Conservation (phyloP, 1,140 invertebrate genomes). For the Dreissena rostriformis region DNA sequence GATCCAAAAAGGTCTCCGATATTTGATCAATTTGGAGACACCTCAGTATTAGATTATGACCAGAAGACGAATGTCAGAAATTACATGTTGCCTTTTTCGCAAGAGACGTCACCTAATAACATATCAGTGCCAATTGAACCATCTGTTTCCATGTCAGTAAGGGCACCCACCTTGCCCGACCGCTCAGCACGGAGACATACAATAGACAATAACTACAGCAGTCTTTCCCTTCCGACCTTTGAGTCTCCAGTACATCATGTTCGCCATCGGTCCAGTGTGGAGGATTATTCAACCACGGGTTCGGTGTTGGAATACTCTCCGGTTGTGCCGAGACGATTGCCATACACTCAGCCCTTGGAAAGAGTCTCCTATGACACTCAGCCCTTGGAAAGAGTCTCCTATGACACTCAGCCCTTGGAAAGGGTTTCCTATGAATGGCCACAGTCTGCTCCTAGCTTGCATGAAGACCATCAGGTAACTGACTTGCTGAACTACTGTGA, state of each 20-base stretch:
- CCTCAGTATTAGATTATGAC: not conserved
- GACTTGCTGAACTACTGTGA: not conserved
- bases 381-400: not conserved
- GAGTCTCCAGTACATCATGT: not conserved
- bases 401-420: not conserved
- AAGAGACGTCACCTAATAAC: not conserved
- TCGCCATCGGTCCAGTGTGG: not conserved
- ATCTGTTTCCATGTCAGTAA: not conserved
- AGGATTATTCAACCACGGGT: not conserved
- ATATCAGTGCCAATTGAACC: not conserved
- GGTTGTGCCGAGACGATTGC: not conserved
- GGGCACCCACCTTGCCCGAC: not conserved
- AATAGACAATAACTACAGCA: slow-evolving; percentile 14
- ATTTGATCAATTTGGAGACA: not conserved
- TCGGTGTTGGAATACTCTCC: not conserved
- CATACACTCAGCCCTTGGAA: too few species aligned
- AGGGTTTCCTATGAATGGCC: slow-evolving; percentile 25
- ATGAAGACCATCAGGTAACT: slow-evolving; percentile 40
- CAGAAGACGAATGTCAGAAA: not conserved
- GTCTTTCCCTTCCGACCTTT: not conserved
- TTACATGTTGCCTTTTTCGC: not conserved
- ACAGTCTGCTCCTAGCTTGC: not conserved
- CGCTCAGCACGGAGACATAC: not conserved
- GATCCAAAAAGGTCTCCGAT: not conserved
- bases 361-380: too few species aligned